Percentiles rank a stretch among this genome's conserved stretches.
Evolutionary conservation across 2,888 invertebrate species (phyloP).

Genomic region (Augiades crinisus): DNA sequence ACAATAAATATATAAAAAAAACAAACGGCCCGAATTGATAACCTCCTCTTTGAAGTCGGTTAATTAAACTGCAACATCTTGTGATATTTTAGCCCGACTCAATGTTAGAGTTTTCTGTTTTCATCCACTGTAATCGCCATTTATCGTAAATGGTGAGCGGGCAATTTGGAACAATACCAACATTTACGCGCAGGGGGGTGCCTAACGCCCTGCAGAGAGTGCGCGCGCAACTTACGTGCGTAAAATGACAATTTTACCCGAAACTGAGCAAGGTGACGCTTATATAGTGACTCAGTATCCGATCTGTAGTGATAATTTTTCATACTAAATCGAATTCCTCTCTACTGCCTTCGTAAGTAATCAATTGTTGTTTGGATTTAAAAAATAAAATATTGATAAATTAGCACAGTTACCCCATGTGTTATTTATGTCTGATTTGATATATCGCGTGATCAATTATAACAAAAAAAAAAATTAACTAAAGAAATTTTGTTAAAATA

Average conservation of each 20-base stretch:
- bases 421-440: no score
- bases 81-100: no score
- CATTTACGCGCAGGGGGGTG: neutral
- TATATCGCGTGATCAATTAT: no score
- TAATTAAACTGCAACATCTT: no score
- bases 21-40: no score
- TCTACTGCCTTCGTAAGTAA: neutral
- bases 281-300: neutral
- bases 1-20: no score
- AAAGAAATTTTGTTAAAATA: no score
- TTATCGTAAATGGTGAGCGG: neutral
- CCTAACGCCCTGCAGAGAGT: neutral
- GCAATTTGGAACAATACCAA: slow-evolving; percentile 5
- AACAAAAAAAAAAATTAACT: no score
- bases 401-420: no score
- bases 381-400: no score
- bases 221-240: slow-evolving; percentile 6
- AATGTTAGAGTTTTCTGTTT: neutral
- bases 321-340: neutral
- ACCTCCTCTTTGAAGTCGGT: no score
- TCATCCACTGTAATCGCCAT: neutral
- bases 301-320: neutral
- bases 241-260: slow-evolving; percentile 1
- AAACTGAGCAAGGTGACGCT: slow-evolving; percentile 10
- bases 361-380: no score